Conservation (phyloP, 2,797 vertebrate genomes). For the Falco peregrinus region DNA sequence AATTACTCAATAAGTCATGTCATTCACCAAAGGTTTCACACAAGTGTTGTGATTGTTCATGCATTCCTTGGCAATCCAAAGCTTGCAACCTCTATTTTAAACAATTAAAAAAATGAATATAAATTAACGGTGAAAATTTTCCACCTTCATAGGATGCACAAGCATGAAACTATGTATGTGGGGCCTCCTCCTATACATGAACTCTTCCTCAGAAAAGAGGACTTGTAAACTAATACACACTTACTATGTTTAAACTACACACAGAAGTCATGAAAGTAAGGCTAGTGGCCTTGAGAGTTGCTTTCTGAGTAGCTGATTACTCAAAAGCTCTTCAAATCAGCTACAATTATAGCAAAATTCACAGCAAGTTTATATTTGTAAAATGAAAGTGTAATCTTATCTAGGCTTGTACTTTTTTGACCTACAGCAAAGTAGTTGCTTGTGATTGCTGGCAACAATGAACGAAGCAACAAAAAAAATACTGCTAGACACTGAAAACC, state of each 20-base stretch:
- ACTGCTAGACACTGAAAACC: background rate
- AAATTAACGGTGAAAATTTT: background rate
- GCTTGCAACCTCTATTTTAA: background rate
- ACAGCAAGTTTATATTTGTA: background rate
- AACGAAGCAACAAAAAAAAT: background rate
- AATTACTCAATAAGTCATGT: background rate
- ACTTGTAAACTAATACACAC: background rate
- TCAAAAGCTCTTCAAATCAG: background rate
- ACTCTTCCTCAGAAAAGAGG: background rate
- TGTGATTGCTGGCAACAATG: background rate
- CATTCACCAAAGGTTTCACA: background rate
- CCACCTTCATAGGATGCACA: background rate
- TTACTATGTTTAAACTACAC: background rate
- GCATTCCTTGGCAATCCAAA: background rate
- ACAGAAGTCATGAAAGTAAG: background rate
- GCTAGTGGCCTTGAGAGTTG: background rate
- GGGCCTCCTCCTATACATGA: background rate
- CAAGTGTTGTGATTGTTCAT: background rate
- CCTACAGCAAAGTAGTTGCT: background rate
- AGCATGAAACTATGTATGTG: background rate
- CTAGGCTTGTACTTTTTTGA: background rate
- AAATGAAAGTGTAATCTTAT: background rate
- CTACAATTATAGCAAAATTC: background rate
- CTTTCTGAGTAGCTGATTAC: background rate
- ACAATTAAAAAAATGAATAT: background rate